Base-by-base conservation (phyloP, 2,113 vertebrate species). In the Gadus macrocephalus region DNA sequence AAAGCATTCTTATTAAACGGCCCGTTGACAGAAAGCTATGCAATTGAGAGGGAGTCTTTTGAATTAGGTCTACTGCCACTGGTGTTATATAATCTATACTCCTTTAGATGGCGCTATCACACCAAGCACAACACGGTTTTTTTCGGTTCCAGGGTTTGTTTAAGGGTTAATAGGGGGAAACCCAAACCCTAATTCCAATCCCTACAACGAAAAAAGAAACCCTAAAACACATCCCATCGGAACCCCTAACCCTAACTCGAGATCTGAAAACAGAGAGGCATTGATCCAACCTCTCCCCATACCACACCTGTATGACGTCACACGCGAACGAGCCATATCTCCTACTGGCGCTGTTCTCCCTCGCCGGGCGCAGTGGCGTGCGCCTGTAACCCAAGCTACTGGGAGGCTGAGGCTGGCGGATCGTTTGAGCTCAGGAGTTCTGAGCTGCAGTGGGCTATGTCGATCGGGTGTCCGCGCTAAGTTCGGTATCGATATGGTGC, bases 341-440 rank as follows among this genome's bases (percentile, higher is more conserved):
- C 4, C 67, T 15, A 59, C n/a, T 4, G 58, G 28, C 17, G 0
- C 12, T 8, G 5, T 5, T 2, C 3, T 58, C 28, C 7, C 15
- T 68, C 55, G 91, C 90, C 81, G 91, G 92, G 89, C 85, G 83
- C 76, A 25, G 92, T 90, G 90, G 90, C 91, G 87, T 77, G 86
- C 75, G 90, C 86, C 89, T 68, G 53, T 68, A 68, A 68, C 58
- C 65, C 66, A 58, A 35, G 66, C 15, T 58, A 58, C 66, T 58
- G 88, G 79, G 88, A 91, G 90, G 90, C 89, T 87, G 87, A 91
- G 90, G 74, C 70, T 71, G 84, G 83, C 2, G 91, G 91, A 92
- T 61, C 69, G 88, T 88, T 76, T 85, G 85, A 83, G 81, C 79
- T 76, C 31, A 63, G 76, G 80, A 22, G 75, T 82, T 85, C 88